Percentiles rank a stretch among this genome's conserved stretches.
phyloP scores from a whole-genome alignment of 1,140 invertebrate species.

The Drosophila melanogaster region DNA sequence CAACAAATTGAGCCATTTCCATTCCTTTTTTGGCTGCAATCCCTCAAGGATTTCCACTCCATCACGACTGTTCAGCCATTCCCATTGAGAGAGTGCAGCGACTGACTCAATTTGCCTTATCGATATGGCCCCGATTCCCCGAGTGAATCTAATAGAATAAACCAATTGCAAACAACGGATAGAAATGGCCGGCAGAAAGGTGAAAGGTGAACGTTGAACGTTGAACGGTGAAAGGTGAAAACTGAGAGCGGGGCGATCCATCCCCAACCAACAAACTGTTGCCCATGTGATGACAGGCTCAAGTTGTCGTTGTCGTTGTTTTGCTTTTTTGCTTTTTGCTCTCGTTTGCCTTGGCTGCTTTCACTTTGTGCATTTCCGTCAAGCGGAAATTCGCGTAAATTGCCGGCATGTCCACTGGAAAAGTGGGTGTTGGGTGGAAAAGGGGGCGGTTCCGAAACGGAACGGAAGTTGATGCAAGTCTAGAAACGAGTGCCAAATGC shows the following conservation, averaged over 20 bases:
- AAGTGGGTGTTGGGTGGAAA: conserved; percentile 1
- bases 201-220: not conserved
- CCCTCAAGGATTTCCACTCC: conserved; percentile 9
- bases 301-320: conserved; percentile 32
- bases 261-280: conserved; percentile 25
- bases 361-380: conserved; percentile 82
- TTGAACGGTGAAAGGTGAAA: too few species aligned
- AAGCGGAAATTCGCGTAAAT: conserved; percentile 81
- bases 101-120: conserved; percentile 40
- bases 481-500: conserved; percentile 82
- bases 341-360: conserved; percentile 64
- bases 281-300: conserved; percentile 48
- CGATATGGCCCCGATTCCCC: conserved; percentile 38
- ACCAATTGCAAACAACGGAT: conserved; percentile 1
- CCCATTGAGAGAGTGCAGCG: conserved; percentile 10
- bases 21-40: conserved; percentile 8
- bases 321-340: conserved; percentile 4
- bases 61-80: conserved; percentile 9
- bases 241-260: not conserved
- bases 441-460: conserved; percentile 28
- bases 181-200: not conserved
- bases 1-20: conserved; percentile 7
- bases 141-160: conserved; percentile 44
- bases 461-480: conserved; percentile 80
- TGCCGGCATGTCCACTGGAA: conserved; percentile 68